Conservation (phyloP, 2,797 vertebrate genomes). For the Enteromius anoplus region DNA sequence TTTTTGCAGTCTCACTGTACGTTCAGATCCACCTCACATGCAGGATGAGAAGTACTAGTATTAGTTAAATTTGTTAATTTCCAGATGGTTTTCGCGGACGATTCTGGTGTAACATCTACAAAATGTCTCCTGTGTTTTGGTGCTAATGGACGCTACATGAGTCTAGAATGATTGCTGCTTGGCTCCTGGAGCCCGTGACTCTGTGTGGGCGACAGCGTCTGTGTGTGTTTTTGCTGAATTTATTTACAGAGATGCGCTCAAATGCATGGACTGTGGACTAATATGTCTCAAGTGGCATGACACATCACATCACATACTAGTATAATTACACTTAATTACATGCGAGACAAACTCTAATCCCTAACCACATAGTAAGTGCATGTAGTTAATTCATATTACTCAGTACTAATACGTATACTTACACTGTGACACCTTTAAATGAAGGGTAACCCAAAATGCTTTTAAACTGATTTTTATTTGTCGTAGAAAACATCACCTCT, state of each 20-base stretch:
- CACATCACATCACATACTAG: neutral
- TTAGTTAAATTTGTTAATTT: neutral
- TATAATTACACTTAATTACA: neutral
- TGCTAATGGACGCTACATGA: neutral
- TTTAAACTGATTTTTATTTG: neutral
- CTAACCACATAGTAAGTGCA: too few relatives aligned
- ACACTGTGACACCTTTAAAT: neutral
- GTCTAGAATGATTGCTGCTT: neutral
- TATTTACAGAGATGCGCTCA: neutral
- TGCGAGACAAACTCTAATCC: too few relatives aligned
- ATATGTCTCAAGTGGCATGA: neutral
- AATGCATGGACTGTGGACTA: neutral
- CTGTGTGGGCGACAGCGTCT: conserved; percentile 12
- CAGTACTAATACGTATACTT: too few relatives aligned
- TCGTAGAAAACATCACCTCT: neutral
- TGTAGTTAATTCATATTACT: too few relatives aligned
- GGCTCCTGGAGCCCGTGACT: neutral
- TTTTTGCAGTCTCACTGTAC: neutral
- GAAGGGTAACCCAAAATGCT: neutral
- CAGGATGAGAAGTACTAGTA: neutral
- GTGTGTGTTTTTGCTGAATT: neutral
- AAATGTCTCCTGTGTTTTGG: neutral
- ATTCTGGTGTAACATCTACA: neutral
- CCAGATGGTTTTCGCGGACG: neutral
- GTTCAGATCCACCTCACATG: neutral